These are phyloP conservation scores for Leptopilina boulardi DNA, from an alignment of 1,140 invertebrate species.

Conservation along the genomic window DNA sequence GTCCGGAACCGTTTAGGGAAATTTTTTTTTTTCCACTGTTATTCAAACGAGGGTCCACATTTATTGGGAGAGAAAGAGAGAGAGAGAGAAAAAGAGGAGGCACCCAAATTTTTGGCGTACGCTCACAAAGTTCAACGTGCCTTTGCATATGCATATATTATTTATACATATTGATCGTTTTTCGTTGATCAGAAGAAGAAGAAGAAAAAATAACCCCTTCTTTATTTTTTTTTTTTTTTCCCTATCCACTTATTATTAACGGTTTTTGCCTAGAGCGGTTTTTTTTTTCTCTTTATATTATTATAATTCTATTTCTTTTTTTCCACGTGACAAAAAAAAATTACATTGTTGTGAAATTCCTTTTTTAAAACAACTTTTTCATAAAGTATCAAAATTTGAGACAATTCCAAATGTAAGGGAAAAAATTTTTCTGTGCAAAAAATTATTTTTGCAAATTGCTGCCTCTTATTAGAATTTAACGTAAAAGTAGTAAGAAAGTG, in stretches of 20 bases:
- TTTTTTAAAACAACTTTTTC: no score
- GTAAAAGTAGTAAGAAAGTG: no score
- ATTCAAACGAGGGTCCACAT: slow-evolving; percentile 74
- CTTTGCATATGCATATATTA: slow-evolving; percentile 65
- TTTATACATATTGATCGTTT: slow-evolving; percentile 64
- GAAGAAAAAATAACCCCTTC: slow-evolving; percentile 58
- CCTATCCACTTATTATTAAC: slow-evolving; percentile 49
- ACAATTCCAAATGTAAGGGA: no score
- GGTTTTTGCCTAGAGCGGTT: slow-evolving; percentile 51
- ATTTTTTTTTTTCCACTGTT: slow-evolving; percentile 69
- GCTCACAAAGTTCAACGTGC: slow-evolving; percentile 33
- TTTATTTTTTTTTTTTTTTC: not conserved
- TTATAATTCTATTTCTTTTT: no score
- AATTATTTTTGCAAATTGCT: no score
- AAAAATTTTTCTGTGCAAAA: no score
- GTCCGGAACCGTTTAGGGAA: slow-evolving; percentile 73
- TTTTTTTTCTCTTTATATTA: no score
- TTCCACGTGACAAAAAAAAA: not conserved
- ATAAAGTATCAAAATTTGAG: no score
- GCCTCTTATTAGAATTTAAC: no score
- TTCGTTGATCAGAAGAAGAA: slow-evolving; percentile 63
- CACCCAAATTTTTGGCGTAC: slow-evolving; percentile 48
- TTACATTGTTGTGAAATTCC: not conserved
- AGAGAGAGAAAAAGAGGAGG: slow-evolving; percentile 49
- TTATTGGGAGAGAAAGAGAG: not conserved